Evolutionary conservation across 2,888 invertebrate species (phyloP).

Genomic region (Choristoneura rosaceana): DNA sequence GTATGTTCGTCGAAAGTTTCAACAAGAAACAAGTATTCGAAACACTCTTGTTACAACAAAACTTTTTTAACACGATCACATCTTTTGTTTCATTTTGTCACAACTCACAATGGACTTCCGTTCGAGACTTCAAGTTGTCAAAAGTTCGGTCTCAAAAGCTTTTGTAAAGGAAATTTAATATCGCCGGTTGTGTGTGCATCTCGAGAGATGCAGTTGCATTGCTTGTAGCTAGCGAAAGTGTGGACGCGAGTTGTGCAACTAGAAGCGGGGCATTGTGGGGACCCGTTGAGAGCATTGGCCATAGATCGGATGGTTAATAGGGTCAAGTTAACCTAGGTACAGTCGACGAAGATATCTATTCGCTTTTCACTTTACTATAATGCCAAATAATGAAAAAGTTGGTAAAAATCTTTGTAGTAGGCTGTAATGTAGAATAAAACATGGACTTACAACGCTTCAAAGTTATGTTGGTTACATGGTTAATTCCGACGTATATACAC

Average conservation of each 20-base stretch:
- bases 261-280: conserved; percentile 4
- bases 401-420: no score
- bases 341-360: no score
- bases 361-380: no score
- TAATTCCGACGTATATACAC: no score
- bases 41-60: conserved; percentile 10
- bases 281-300: not conserved
- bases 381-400: no score
- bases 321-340: conserved; percentile 30
- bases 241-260: conserved; percentile 29
- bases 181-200: conserved; percentile 19
- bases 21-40: not conserved
- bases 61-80: conserved; percentile 27
- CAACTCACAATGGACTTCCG: conserved; percentile 31
- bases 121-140: conserved; percentile 11
- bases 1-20: not conserved
- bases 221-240: conserved; percentile 32
- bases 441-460: no score
- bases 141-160: conserved; percentile 24
- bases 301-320: not conserved
- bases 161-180: conserved; percentile 32
- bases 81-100: conserved; percentile 24
- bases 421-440: no score
- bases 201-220: conserved; percentile 27
- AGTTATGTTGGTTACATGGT: no score